phyloP scores from a whole-genome alignment of 2,113 vertebrate genomes.

The Zosterops hypoxanthus region DNA sequence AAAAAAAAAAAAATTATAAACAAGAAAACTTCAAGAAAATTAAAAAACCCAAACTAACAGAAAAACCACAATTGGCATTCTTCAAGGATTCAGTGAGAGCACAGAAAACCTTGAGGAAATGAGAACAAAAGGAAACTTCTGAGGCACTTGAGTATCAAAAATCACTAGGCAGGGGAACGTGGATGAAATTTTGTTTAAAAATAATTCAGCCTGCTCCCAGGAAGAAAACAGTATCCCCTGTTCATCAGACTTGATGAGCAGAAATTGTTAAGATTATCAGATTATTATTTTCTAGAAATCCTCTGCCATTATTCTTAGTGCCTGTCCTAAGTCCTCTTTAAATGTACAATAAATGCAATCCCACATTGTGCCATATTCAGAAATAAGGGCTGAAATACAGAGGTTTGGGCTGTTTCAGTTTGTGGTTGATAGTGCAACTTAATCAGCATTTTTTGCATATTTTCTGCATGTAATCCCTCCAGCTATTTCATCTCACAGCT shows the following conservation, averaged over 20 bases:
- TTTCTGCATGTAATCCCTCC: background rate
- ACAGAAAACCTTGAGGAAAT: background rate
- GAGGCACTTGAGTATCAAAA: background rate
- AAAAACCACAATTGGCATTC: background rate
- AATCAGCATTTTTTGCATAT: background rate
- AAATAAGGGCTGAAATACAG: background rate
- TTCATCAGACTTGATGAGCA: background rate
- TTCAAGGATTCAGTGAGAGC: background rate
- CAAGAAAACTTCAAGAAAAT: background rate
- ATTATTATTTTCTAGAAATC: background rate
- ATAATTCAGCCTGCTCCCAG: background rate
- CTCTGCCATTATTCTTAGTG: background rate
- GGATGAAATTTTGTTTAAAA: background rate
- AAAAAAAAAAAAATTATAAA: background rate
- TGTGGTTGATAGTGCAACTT: background rate
- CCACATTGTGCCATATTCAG: rapidly evolving
- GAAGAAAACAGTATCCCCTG: background rate
- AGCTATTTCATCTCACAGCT: background rate
- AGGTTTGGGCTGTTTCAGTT: background rate
- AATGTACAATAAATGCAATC: background rate
- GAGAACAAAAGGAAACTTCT: background rate
- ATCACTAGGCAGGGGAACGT: background rate
- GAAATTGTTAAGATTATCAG: background rate
- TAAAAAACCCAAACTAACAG: background rate
- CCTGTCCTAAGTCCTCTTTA: background rate